Percentiles rank a stretch among this genome's conserved stretches.
Evolutionary conservation across 2,888 invertebrate genomes (phyloP).

Genomic region (Lycia hirtaria): DNA sequence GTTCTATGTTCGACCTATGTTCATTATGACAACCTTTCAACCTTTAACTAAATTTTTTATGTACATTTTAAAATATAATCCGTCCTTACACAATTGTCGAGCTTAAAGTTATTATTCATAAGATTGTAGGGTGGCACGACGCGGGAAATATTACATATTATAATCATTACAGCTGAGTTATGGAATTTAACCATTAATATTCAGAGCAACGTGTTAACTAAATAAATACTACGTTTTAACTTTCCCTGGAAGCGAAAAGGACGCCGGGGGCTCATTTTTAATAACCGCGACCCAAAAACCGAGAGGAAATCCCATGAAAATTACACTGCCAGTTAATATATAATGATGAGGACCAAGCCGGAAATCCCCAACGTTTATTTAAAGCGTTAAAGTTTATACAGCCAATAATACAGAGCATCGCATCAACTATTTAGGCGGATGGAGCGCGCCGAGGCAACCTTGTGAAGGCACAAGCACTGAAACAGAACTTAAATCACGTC

Average conservation of each 20-base stretch:
- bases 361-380: conserved; percentile 36
- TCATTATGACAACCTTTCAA: too few species aligned
- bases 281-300: conserved; percentile 19
- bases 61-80: too few species aligned
- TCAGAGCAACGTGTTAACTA: not conserved
- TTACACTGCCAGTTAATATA: conserved; percentile 28
- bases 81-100: too few species aligned
- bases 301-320: conserved; percentile 21
- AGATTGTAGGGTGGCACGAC: not conserved
- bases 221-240: conserved; percentile 15
- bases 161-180: not conserved
- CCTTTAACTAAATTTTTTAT: too few species aligned
- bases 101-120: too few species aligned
- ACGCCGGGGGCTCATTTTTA: conserved; percentile 14
- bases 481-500: conserved; percentile 74
- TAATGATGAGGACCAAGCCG: conserved; percentile 30
- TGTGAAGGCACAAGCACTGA: conserved; percentile 61
- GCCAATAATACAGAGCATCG: conserved; percentile 55
- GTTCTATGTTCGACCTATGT: too few species aligned
- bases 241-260: not conserved
- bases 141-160: not conserved
- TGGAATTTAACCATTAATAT: conserved; percentile 4
- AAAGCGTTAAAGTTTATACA: conserved; percentile 44
- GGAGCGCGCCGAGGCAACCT: conserved; percentile 54
- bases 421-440: conserved; percentile 65